A percentile compares a stretch with the other conserved stretches of the same genome.
These are phyloP conservation scores for Nyleta sp. DNA, from an alignment of 2,888 invertebrate genomes.

Conservation along the genomic window DNA sequence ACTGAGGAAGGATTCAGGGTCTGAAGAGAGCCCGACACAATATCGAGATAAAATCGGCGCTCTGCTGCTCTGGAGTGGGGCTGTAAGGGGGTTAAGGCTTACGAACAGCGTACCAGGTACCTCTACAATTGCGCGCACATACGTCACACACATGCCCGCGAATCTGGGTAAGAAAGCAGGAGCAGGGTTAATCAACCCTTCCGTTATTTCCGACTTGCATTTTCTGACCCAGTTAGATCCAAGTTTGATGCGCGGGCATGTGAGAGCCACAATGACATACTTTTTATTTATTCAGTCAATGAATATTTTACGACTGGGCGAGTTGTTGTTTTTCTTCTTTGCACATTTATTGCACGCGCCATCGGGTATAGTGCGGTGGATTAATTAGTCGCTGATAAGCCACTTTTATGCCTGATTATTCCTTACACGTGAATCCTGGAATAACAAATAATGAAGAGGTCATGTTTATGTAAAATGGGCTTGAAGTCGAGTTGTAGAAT, in stretches of 20 bases:
- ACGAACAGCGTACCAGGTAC: constrained; percentile 79
- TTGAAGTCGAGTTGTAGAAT: too few species aligned
- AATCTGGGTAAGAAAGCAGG: constrained; percentile 73
- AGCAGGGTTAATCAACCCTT: constrained; percentile 73
- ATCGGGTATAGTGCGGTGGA: too few species aligned
- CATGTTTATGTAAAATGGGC: too few species aligned
- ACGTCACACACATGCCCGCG: constrained; percentile 61
- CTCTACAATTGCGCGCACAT: constrained; percentile 62
- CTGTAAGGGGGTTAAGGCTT: constrained; percentile 65
- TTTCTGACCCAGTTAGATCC: constrained; percentile 74
- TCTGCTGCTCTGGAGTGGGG: constrained; percentile 52
- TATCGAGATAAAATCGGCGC: constrained; percentile 58
- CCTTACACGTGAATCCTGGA: too few species aligned
- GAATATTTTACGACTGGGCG: constrained; percentile 39
- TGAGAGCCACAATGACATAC: constrained; percentile 47
- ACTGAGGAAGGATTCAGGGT: constrained; percentile 68
- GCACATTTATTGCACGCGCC: too few species aligned
- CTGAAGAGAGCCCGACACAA: constrained; percentile 45
- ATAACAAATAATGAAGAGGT: too few species aligned
- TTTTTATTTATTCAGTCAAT: constrained; percentile 58
- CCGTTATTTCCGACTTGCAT: constrained; percentile 64
- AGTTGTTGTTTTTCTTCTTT: constrained; percentile 7
- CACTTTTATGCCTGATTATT: too few species aligned
- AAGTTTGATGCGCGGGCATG: constrained; percentile 47
- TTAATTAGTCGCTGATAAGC: too few species aligned